A percentile compares a stretch with the other conserved stretches of the same genome.
Conservation (phyloP, 2,797 vertebrate genomes). For the Echeneis naucrates region DNA sequence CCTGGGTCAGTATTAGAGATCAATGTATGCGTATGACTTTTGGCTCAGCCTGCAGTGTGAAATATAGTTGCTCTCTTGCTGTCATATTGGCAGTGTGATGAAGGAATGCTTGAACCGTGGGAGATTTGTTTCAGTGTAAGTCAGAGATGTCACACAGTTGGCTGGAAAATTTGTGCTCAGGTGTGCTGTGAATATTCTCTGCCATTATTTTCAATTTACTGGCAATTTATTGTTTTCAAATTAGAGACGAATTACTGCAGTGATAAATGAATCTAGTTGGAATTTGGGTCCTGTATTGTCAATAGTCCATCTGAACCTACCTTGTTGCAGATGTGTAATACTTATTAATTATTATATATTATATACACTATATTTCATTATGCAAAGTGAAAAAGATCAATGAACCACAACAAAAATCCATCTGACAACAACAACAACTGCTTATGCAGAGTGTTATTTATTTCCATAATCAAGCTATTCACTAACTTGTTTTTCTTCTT, state of each 20-base stretch:
- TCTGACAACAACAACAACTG: constrained; percentile 13
- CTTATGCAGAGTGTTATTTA: constrained; percentile 13
- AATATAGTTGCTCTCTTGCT: not conserved
- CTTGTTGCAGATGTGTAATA: not conserved
- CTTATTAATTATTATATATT: no score
- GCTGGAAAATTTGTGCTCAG: not conserved
- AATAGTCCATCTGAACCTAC: not conserved
- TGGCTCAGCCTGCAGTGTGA: constrained; percentile 12
- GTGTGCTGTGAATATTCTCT: constrained; percentile 8
- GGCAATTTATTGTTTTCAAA: constrained; percentile 4
- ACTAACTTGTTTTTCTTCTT: not conserved
- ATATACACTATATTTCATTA: no score
- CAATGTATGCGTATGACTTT: constrained; percentile 9
- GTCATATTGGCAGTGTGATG: not conserved
- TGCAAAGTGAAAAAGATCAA: not conserved
- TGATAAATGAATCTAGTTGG: not conserved
- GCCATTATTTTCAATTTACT: not conserved
- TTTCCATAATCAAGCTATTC: constrained; percentile 34
- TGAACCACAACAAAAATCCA: no score
- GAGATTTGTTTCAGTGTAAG: constrained; percentile 1
- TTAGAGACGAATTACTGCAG: constrained; percentile 16
- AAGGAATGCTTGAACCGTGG: not conserved
- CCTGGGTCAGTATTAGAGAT: constrained; percentile 1
- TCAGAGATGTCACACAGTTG: not conserved
- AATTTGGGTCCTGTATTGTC: not conserved